Conservation (phyloP, 2,888 invertebrate species). For the Sarcophaga variegata region DNA sequence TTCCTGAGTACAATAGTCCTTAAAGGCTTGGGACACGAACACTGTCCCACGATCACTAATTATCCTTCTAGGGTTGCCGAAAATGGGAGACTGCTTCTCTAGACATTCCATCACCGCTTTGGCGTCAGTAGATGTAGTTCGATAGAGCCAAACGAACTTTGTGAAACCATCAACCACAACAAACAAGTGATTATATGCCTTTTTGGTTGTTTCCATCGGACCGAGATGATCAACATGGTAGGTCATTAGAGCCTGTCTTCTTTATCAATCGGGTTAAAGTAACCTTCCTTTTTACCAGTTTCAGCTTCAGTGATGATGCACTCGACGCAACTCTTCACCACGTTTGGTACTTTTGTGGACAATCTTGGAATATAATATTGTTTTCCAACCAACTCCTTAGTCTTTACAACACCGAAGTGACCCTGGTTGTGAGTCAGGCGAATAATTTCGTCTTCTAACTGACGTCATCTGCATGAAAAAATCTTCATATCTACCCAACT, state of each 20-base stretch:
- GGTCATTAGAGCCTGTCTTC: constrained; percentile 11
- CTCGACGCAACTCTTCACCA: constrained; percentile 19
- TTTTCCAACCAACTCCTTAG: neutral
- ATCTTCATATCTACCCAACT: constrained; percentile 36
- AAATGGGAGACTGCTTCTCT: constrained; percentile 24
- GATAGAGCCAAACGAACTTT: constrained; percentile 59
- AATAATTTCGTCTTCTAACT: constrained; percentile 23
- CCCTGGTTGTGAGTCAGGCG: constrained; percentile 16
- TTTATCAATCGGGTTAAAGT: constrained; percentile 29
- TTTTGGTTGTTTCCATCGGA: constrained; percentile 32
- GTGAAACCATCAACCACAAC: constrained; percentile 40
- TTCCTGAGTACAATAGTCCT: constrained; percentile 34
- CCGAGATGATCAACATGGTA: constrained; percentile 50
- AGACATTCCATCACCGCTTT: neutral
- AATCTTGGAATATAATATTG: constrained; percentile 22
- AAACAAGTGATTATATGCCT: constrained; percentile 32
- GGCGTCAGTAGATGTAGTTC: constrained; percentile 48
- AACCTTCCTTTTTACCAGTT: constrained; percentile 31
- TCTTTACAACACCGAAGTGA: constrained; percentile 8
- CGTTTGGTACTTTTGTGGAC: neutral
- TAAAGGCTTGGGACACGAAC: constrained; percentile 53
- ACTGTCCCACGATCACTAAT: constrained; percentile 42
- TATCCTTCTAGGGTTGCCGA: constrained; percentile 21
- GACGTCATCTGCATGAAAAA: constrained; percentile 45
- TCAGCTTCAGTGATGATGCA: constrained; percentile 44